Evolutionary conservation across 2,888 invertebrate genomes (phyloP), one percentile per base, ranked within the genome.

Genomic region (Dichetophora obliterata): DNA sequence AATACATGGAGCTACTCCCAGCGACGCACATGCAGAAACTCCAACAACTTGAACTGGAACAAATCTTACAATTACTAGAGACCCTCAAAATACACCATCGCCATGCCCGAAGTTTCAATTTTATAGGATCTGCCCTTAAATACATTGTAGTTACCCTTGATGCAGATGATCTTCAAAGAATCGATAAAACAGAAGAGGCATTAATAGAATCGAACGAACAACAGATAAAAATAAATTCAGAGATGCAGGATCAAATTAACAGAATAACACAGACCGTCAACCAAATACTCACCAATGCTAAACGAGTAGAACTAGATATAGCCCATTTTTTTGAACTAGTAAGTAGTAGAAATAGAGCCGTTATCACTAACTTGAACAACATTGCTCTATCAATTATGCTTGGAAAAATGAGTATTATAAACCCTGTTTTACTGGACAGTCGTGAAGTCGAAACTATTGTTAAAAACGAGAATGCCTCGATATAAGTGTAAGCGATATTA

Each of bases 81-180:
- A 19, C 61, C 19, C 61, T 61, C 27, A 24, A 24, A 61, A 24
- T 24, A 2, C 61, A 61, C 61, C 61, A 24, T 61, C 61, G 61
- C 19, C 61, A 61, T 27, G 61, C 61, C 27, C 61, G 61, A 5
- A 54, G 54, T 22, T 22, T 61, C 5, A 24, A 61, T 66, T 66
- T 66, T 66, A 66, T 37, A 37, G 66, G 66, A 11, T 19, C 66
- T n/a, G 66, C 43, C 43, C 19, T 66, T 66, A 61, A 61, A 61
- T 54, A 61, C 27, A 61, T 61, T 5, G 61, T 27, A 24, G 61
- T 27, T 24, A 61, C 61, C 16, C 27, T 27, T 4, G 61, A 61
- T 61, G 19, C 27, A n/a, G 61, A 24, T n/a, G 27, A 61, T 27
- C 27, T 61, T 24, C 5, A 8, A 8, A 61, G 61, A 61, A 24